Evolutionary conservation across 2,113 vertebrate genomes (phyloP).

Genomic region (Empidonax traillii): DNA sequence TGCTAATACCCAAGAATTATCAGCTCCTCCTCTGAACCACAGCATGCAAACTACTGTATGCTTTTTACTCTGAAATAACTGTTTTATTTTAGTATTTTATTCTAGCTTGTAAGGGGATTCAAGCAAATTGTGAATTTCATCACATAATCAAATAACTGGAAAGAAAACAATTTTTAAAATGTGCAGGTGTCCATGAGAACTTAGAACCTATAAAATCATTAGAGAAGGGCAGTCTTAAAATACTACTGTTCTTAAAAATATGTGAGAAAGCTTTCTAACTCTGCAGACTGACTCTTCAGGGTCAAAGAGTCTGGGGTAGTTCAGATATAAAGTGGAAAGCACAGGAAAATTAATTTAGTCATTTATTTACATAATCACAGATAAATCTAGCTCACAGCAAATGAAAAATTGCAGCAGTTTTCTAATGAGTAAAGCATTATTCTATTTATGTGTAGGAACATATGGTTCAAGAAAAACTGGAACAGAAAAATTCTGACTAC

Average conservation of each 20-base stretch:
- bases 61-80: not conserved
- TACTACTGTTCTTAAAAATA: not conserved
- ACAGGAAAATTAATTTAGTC: not conserved
- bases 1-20: not conserved
- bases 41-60: not conserved
- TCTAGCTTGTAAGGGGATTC: not conserved
- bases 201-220: not conserved
- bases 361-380: not conserved
- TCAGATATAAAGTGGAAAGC: not conserved
- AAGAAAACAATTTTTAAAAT: not conserved
- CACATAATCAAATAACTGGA: not conserved
- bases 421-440: not conserved
- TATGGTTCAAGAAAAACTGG: not conserved
- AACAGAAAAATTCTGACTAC: not conserved
- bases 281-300: not conserved
- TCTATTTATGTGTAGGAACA: not conserved
- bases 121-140: not conserved
- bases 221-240: not conserved
- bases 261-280: not conserved
- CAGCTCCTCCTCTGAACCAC: not conserved
- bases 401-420: not conserved
- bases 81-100: not conserved
- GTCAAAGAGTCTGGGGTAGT: not conserved
- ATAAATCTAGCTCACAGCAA: not conserved
- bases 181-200: accelerated